A percentile compares a stretch with the other conserved stretches of the same genome.
These are phyloP conservation scores for Stegana nigrithorax DNA, from an alignment of 2,888 invertebrate species.

Conservation along the genomic window DNA sequence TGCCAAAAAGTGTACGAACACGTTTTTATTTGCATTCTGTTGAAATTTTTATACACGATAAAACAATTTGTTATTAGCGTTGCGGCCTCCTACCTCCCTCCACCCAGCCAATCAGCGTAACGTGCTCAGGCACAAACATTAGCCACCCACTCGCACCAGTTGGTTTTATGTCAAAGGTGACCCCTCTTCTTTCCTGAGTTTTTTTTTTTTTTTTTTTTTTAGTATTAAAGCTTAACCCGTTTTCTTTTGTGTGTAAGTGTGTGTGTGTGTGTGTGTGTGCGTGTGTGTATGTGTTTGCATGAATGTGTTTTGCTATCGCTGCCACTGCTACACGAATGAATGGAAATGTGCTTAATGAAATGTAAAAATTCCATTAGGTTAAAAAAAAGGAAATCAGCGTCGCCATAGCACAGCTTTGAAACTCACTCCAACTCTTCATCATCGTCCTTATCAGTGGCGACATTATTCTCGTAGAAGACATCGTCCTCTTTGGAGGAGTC, in stretches of 20 bases:
- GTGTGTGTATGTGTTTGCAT: too few relatives aligned
- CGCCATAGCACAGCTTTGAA: conserved; percentile 11
- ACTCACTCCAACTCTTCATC: conserved; percentile 72
- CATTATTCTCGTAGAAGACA: conserved; percentile 80
- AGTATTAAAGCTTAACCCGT: too few relatives aligned
- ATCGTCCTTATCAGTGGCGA: conserved; percentile 71
- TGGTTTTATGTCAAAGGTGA: conserved; percentile 34
- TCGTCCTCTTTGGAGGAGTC: conserved; percentile 73
- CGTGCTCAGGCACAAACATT: too few relatives aligned
- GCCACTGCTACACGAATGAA: conserved; percentile 18
- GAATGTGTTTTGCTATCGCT: conserved; percentile 1
- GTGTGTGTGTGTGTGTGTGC: too few relatives aligned
- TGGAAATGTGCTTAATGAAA: conserved; percentile 53
- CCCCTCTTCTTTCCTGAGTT: conserved; percentile 2
- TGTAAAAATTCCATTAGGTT: conserved; percentile 43
- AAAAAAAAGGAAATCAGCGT: not conserved
- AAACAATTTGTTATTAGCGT: conserved; percentile 58
- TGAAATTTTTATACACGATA: conserved; percentile 54
- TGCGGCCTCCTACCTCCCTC: conserved; percentile 21
- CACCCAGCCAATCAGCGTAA: not conserved
- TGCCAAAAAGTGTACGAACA: conserved; percentile 43
- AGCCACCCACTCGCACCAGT: too few relatives aligned
- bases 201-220: not conserved
- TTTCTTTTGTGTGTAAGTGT: too few relatives aligned
- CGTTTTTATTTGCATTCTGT: not conserved